A percentile compares a stretch with the other conserved stretches of the same genome.
These are phyloP conservation scores for Drosophila rellima DNA, from an alignment of 2,888 invertebrate species.

Conservation along the genomic window DNA sequence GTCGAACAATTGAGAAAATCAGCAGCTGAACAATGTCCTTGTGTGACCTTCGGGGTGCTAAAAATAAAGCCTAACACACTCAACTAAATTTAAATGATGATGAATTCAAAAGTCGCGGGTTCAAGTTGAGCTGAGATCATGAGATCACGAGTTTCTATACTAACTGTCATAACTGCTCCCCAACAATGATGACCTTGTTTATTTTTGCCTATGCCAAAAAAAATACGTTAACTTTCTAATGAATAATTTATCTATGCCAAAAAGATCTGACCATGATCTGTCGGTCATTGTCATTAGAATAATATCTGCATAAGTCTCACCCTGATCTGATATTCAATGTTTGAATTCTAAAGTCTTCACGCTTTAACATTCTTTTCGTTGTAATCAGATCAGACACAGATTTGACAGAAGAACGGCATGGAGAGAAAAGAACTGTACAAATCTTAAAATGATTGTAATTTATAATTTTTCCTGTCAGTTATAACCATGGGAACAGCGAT, in stretches of 20 bases:
- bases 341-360: constrained; percentile 18
- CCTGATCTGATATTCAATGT: constrained; percentile 29
- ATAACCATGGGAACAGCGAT: background rate
- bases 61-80: constrained; percentile 37
- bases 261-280: constrained; percentile 47
- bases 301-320: constrained; percentile 23
- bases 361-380: constrained; percentile 17
- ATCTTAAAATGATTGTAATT: constrained; percentile 2
- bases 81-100: constrained; percentile 35
- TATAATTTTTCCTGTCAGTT: background rate
- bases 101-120: constrained; percentile 16
- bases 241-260: constrained; percentile 1
- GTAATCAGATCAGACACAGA: constrained; percentile 22
- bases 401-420: constrained; percentile 6
- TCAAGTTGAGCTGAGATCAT: constrained; percentile 38
- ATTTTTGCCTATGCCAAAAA: constrained; percentile 15
- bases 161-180: constrained; percentile 8
- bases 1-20: constrained; percentile 56
- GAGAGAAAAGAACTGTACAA: constrained; percentile 1
- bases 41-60: constrained; percentile 42
- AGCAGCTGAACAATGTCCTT: constrained; percentile 63
- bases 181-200: constrained; percentile 45
- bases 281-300: constrained; percentile 20
- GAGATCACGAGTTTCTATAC: constrained; percentile 21
- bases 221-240: constrained; percentile 49